These are phyloP conservation scores for Petrocephalus zakoni DNA, from an alignment of 2,113 vertebrate genomes.

Conservation along the genomic window DNA sequence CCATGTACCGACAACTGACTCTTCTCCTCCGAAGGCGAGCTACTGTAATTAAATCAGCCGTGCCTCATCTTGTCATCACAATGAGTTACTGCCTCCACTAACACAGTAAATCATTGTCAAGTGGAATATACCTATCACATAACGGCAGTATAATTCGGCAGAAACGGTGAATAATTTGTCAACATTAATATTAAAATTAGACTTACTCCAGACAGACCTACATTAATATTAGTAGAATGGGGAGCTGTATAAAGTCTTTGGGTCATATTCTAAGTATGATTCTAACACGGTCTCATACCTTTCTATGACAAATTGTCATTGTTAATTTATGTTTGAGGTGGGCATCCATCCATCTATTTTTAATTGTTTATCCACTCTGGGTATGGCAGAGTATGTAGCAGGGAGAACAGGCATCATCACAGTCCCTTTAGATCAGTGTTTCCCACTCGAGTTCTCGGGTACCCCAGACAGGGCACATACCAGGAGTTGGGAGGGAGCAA, in stretches of 20 bases:
- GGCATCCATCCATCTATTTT: neutral
- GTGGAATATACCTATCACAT: neutral
- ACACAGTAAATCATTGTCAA: neutral
- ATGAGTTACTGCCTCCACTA: neutral
- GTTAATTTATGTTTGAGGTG: neutral
- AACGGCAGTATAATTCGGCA: neutral
- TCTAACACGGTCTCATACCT: neutral
- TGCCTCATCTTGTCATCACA: neutral
- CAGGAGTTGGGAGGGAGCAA: neutral
- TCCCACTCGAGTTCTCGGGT: neutral
- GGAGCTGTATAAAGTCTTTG: neutral
- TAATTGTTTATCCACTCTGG: neutral
- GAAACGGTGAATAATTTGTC: neutral
- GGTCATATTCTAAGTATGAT: neutral
- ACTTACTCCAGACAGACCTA: neutral
- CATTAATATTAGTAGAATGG: neutral
- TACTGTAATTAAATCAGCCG: neutral
- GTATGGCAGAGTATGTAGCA: neutral
- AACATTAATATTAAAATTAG: neutral
- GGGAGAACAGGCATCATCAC: neutral
- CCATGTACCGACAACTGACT: neutral
- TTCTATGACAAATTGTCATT: neutral
- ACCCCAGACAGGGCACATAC: neutral
- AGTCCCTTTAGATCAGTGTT: neutral
- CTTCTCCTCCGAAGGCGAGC: neutral